Conservation (phyloP, 2,888 invertebrate species). For the Drosophila meridionalis region DNA sequence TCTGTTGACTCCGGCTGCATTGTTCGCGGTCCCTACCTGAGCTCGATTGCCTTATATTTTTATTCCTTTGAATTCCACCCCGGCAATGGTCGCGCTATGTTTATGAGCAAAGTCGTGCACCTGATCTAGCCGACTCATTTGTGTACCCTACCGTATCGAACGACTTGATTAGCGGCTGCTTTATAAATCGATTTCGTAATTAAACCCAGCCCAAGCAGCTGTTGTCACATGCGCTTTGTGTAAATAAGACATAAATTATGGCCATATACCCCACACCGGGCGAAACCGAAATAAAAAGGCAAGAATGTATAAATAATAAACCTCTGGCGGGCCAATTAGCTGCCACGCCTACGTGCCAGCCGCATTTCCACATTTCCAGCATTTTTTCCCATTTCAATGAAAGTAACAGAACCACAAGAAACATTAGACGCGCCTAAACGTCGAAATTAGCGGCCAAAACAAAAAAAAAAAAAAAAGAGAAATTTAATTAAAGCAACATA, state of each 20-base stretch:
- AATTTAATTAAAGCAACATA: constrained; percentile 77
- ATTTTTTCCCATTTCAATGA: constrained; percentile 74
- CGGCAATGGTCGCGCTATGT: constrained; percentile 9
- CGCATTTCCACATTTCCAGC: constrained; percentile 33
- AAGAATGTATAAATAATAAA: constrained; percentile 71
- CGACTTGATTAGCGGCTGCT: constrained; percentile 38
- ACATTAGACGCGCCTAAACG: constrained; percentile 76
- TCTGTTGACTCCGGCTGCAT: constrained; percentile 37
- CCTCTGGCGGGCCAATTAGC: constrained; percentile 67
- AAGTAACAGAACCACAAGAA: constrained; percentile 62
- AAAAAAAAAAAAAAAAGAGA: constrained; percentile 49
- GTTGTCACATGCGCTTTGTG: constrained; percentile 47
- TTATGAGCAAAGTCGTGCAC: constrained; percentile 38
- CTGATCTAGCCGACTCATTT: constrained; percentile 21
- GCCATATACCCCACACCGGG: neutral
- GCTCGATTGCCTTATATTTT: constrained; percentile 5
- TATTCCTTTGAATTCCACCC: constrained; percentile 26
- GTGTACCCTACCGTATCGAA: constrained; percentile 17
- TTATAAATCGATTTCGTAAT: constrained; percentile 68
- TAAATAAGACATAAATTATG: constrained; percentile 64
- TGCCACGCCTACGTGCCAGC: constrained; percentile 28
- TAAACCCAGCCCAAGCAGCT: constrained; percentile 51
- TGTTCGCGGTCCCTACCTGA: constrained; percentile 42
- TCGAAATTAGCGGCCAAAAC: constrained; percentile 68
- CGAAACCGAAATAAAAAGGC: neutral